Percentiles rank a stretch among this genome's conserved stretches.
These are phyloP conservation scores for Brachypteracias leptosomus DNA, from an alignment of 2,113 vertebrate species.

Conservation along the genomic window DNA sequence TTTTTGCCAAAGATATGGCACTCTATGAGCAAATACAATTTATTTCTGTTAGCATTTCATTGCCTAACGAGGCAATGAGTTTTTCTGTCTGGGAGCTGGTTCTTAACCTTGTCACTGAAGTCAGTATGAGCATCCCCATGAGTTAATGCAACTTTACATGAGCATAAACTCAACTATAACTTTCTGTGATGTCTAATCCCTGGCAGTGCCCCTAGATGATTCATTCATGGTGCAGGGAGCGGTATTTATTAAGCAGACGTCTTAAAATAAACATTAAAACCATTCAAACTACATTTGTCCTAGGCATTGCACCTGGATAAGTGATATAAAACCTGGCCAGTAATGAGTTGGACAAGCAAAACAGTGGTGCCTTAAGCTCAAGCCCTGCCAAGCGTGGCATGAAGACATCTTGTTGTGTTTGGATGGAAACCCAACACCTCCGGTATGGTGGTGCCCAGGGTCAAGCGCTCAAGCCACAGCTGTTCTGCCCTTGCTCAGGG, in stretches of 20 bases:
- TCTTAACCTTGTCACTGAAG: neutral
- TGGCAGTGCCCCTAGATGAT: neutral
- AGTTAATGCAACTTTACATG: neutral
- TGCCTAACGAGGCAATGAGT: neutral
- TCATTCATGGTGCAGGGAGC: neutral
- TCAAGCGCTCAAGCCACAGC: neutral
- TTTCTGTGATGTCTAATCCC: neutral
- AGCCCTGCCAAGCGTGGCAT: neutral
- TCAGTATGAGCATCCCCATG: neutral
- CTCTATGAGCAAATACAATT: neutral
- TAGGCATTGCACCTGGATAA: neutral
- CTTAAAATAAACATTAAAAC: neutral
- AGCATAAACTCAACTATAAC: neutral
- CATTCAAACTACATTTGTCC: neutral
- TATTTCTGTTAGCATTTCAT: slow-evolving; percentile 25
- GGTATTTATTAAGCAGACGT: neutral
- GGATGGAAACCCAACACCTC: neutral
- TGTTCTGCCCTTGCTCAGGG: neutral
- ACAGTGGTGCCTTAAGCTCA: neutral
- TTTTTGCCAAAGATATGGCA: neutral
- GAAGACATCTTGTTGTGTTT: neutral
- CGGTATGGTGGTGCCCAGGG: no score
- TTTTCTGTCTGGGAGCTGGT: neutral
- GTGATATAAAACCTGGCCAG: neutral
- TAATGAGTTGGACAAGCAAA: neutral